A percentile compares a stretch with the other conserved stretches of the same genome.
Evolutionary conservation across 1,140 invertebrate genomes (phyloP).

Genomic region (Parapsyche elsis): DNA sequence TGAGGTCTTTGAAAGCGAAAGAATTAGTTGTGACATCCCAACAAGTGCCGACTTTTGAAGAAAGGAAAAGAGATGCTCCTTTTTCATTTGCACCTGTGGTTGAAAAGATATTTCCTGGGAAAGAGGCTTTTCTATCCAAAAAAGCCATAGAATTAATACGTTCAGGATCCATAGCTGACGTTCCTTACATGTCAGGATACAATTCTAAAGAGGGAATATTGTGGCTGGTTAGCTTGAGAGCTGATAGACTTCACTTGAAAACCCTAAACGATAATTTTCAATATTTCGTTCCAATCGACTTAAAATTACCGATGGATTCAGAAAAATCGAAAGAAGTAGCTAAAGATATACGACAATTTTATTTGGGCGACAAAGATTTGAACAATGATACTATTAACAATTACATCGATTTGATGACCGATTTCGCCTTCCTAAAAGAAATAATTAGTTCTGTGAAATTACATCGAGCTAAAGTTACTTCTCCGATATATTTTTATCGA

Average conservation of each 20-base stretch:
- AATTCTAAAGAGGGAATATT: constrained; percentile 58
- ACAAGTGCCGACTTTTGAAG: constrained; percentile 54
- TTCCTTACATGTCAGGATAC: constrained; percentile 62
- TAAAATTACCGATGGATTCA: constrained; percentile 60
- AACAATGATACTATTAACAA: constrained; percentile 57
- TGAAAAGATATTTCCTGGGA: constrained; percentile 63
- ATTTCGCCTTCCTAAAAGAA: constrained; percentile 59
- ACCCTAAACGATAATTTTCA: constrained; percentile 60
- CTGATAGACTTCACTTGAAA: constrained; percentile 46
- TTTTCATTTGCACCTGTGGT: constrained; percentile 59
- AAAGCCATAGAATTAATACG: constrained; percentile 59
- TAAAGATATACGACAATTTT: constrained; percentile 60
- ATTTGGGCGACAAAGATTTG: constrained; percentile 60
- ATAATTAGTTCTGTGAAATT: constrained; percentile 61
- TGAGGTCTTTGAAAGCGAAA: constrained; percentile 59
- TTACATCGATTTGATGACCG: constrained; percentile 61
- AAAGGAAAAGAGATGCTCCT: constrained; percentile 48
- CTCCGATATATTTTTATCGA: constrained; percentile 64
- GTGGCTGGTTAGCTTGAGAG: constrained; percentile 8
- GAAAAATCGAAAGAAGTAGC: constrained; percentile 59
- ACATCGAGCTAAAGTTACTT: constrained; percentile 53
- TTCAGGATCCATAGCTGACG: constrained; percentile 60
- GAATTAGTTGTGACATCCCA: constrained; percentile 60
- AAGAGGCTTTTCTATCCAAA: constrained; percentile 60
- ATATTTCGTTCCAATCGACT: constrained; percentile 59